A percentile compares a stretch with the other conserved stretches of the same genome.
phyloP scores from a whole-genome alignment of 2,888 invertebrate genomes.

The Lamellibrachia satsuma region DNA sequence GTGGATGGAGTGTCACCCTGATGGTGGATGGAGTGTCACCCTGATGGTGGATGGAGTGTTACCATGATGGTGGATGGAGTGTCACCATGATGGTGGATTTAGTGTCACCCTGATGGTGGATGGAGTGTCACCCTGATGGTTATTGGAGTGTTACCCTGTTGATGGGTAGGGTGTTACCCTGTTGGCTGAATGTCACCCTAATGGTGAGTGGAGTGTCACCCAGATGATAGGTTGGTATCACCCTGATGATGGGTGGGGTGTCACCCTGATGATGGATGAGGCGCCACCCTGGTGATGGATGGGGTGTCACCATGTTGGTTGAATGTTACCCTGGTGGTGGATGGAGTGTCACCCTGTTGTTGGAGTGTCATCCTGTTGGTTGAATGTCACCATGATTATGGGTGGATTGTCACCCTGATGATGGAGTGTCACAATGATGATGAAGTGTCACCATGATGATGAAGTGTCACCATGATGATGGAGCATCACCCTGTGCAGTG shows the following conservation, averaged over 20 bases:
- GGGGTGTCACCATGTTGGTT: too few species aligned
- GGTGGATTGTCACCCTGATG: background rate
- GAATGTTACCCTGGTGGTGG: background rate
- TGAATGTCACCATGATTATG: background rate
- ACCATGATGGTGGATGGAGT: background rate
- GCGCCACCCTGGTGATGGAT: too few species aligned
- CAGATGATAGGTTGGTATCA: too few species aligned
- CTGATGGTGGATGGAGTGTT: background rate
- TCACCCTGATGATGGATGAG: too few species aligned
- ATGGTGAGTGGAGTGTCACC: too few species aligned
- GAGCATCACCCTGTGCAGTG: background rate
- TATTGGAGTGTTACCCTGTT: too few species aligned
- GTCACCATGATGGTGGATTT: background rate
- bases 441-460: background rate
- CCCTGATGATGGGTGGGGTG: too few species aligned
- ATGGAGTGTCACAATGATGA: background rate
- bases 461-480: background rate
- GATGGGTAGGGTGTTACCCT: too few species aligned
- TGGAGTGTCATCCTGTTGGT: background rate
- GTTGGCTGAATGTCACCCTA: too few species aligned
- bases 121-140: too few species aligned
- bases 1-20: background rate
- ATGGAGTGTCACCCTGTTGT: background rate
- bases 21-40: background rate
- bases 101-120: background rate